Percentiles rank a stretch among this genome's conserved stretches.
phyloP scores from a whole-genome alignment of 2,113 vertebrate species.

The Anolis sagrei region DNA sequence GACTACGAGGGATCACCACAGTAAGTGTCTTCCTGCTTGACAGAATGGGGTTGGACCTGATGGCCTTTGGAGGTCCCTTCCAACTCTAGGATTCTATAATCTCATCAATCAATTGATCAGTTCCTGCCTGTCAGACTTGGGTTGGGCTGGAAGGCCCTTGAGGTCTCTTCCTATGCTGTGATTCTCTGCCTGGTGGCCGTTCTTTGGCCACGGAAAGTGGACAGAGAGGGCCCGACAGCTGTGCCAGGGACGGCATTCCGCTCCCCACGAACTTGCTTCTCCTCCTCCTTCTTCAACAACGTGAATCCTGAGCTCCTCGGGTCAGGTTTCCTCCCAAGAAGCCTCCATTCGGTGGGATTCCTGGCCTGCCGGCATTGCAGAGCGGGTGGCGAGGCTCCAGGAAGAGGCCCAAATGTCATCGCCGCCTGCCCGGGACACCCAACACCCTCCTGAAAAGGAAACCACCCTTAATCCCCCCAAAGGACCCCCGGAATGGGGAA shows the following conservation, averaged over 20 bases:
- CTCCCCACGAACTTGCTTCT: not conserved
- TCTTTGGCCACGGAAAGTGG: not conserved
- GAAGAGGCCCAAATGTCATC: not conserved
- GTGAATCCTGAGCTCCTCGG: too few species aligned
- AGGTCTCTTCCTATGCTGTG: not conserved
- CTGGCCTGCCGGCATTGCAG: not conserved
- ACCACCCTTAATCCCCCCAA: not conserved
- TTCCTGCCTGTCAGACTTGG: too few species aligned
- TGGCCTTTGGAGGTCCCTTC: too few species aligned
- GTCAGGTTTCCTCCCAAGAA: not conserved
- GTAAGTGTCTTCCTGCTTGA: too few species aligned
- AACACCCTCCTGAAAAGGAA: constrained; percentile 17
- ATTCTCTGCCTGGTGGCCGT: not conserved
- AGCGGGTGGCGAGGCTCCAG: not conserved
- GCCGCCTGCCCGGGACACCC: not conserved
- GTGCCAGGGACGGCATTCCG: not conserved
- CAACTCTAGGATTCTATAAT: too few species aligned
- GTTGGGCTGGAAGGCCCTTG: too few species aligned
- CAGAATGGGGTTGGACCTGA: too few species aligned
- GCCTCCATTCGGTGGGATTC: not conserved
- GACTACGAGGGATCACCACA: too few species aligned
- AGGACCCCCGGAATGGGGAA: not conserved
- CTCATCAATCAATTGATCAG: too few species aligned
- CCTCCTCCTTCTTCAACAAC: not conserved
- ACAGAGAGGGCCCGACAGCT: not conserved